These are phyloP conservation scores for Plectrocnemia conspersa DNA, from an alignment of 1,140 invertebrate species.

Conservation along the genomic window DNA sequence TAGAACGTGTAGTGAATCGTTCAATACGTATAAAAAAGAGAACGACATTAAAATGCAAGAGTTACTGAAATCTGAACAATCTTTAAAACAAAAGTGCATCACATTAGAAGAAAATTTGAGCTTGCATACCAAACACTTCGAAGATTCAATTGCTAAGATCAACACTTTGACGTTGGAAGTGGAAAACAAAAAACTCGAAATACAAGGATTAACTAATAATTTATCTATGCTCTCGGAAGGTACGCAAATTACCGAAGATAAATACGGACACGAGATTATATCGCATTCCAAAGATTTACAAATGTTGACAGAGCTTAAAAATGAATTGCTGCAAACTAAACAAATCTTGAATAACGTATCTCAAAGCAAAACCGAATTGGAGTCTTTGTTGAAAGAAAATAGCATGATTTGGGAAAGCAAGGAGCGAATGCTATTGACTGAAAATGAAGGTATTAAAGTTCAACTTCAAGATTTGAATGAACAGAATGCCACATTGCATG, in stretches of 20 bases:
- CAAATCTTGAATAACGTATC: constrained; percentile 55
- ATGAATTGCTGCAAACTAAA: constrained; percentile 50
- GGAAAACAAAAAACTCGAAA: too few species aligned
- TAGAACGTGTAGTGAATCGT: constrained; percentile 58
- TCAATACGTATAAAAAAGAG: constrained; percentile 54
- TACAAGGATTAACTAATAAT: constrained; percentile 40
- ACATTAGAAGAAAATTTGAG: constrained; percentile 58
- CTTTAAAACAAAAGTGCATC: constrained; percentile 52
- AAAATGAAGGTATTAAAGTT: constrained; percentile 63
- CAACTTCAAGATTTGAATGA: constrained; percentile 66
- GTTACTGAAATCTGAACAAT: constrained; percentile 44
- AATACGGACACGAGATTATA: constrained; percentile 75
- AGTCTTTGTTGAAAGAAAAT: constrained; percentile 56
- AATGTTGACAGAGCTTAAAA: constrained; percentile 59
- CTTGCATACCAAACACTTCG: constrained; percentile 44
- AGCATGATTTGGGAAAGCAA: constrained; percentile 60
- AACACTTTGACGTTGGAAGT: too few species aligned
- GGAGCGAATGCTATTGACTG: constrained; percentile 59
- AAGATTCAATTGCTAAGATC: too few species aligned
- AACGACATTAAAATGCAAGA: constrained; percentile 53
- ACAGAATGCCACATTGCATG: constrained; percentile 73
- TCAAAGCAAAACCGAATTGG: constrained; percentile 53
- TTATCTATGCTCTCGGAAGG: constrained; percentile 47
- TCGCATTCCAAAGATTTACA: constrained; percentile 71
- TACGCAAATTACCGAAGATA: constrained; percentile 61